phyloP scores from a whole-genome alignment of 1,140 invertebrate genomes.

The Philopotamus ludificatus region DNA sequence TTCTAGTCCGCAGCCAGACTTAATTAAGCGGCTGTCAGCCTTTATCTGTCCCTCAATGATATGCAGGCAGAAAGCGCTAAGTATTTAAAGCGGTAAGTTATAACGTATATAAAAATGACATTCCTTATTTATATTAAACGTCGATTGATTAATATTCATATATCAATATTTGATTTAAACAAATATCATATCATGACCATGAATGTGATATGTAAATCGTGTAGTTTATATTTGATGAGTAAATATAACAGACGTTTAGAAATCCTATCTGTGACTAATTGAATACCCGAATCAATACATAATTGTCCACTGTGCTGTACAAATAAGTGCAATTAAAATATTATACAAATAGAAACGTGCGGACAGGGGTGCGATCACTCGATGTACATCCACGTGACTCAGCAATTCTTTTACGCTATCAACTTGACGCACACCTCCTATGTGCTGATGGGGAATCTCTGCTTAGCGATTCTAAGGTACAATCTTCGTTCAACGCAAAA shows the following conservation, averaged over 20 bases:
- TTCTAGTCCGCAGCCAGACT: too few species aligned
- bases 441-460: slow-evolving; percentile 81
- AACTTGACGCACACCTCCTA: slow-evolving; percentile 82
- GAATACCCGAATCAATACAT: slow-evolving; percentile 19
- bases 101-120: slow-evolving; percentile 5
- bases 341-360: slow-evolving; percentile 66
- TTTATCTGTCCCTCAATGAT: too few species aligned
- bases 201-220: too few species aligned
- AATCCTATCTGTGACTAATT: too few species aligned
- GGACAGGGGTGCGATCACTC: slow-evolving; percentile 77
- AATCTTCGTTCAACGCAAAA: background rate
- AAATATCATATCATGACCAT: too few species aligned
- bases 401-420: slow-evolving; percentile 87
- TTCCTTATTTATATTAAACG: slow-evolving; percentile 31
- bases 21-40: too few species aligned
- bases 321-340: slow-evolving; percentile 17
- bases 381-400: slow-evolving; percentile 90
- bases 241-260: too few species aligned
- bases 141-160: background rate
- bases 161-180: too few species aligned
- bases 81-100: slow-evolving; percentile 59
- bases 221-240: too few species aligned
- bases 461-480: slow-evolving; percentile 80
- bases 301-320: slow-evolving; percentile 4
- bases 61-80: slow-evolving; percentile 63